A percentile compares a stretch with the other conserved stretches of the same genome.
Evolutionary conservation across 2,888 invertebrate genomes (phyloP).

Genomic region (Melitaea athalia): DNA sequence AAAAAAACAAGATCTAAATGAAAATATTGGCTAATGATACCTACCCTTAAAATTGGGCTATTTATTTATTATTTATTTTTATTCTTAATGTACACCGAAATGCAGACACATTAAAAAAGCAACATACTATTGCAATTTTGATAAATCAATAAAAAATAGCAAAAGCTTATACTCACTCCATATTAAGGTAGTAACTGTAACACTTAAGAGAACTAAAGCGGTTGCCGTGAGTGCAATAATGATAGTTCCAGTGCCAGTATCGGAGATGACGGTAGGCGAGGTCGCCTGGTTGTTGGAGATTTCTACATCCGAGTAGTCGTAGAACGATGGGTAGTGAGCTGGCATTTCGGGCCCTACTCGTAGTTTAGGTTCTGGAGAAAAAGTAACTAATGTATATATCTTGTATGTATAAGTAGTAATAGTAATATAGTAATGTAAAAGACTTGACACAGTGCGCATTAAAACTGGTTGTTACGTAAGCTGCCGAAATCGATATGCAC

Average conservation of each 20-base stretch:
- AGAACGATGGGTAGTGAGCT: slow-evolving; percentile 64
- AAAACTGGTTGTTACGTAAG: too few relatives aligned
- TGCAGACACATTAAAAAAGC: too few relatives aligned
- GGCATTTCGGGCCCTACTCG: slow-evolving; percentile 64
- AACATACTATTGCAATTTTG: too few relatives aligned
- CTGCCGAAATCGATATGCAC: too few relatives aligned
- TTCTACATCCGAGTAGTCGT: slow-evolving; percentile 65
- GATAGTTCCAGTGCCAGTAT: slow-evolving; percentile 50
- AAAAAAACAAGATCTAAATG: too few relatives aligned
- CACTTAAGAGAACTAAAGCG: slow-evolving; percentile 47
- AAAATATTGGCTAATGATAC: too few relatives aligned
- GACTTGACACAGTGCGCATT: neutral
- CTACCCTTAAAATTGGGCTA: too few relatives aligned
- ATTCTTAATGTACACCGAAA: too few relatives aligned
- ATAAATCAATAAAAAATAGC: too few relatives aligned
- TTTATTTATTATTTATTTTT: too few relatives aligned
- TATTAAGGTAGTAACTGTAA: slow-evolving; percentile 48
- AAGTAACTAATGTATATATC: neutral
- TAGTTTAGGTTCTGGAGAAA: slow-evolving; percentile 58
- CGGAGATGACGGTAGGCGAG: slow-evolving; percentile 53
- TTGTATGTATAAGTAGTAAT: too few relatives aligned
- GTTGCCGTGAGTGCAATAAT: slow-evolving; percentile 50
- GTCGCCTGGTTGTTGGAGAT: slow-evolving; percentile 44
- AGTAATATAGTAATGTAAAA: too few relatives aligned
- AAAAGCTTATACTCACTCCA: slow-evolving; percentile 42